Evolutionary conservation across 2,888 invertebrate species (phyloP).

Genomic region (Acanthosoma haemorrhoidale): DNA sequence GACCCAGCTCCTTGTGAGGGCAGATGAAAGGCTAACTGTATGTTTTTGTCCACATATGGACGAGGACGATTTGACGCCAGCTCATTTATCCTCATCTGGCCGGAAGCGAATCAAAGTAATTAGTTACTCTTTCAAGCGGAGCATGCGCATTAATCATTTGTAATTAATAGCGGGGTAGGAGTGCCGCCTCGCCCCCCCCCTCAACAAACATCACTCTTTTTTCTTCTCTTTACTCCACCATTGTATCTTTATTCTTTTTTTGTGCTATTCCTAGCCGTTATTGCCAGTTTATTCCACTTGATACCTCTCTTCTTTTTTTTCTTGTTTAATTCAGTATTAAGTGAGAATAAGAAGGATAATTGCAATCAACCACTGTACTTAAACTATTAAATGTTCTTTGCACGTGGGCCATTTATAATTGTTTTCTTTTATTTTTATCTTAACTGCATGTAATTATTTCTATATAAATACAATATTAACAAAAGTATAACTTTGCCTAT

Average conservation of each 20-base stretch:
- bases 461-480: too few species aligned
- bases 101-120: constrained; percentile 24
- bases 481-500: too few species aligned
- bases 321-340: too few species aligned
- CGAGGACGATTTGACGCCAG: neutral
- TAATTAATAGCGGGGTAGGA: constrained; percentile 15
- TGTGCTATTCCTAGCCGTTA: neutral
- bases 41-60: neutral
- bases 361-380: too few species aligned
- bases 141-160: constrained; percentile 16
- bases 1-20: neutral
- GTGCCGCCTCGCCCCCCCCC: neutral
- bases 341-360: too few species aligned
- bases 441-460: too few species aligned
- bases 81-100: neutral
- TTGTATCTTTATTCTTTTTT: neutral
- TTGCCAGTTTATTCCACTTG: neutral
- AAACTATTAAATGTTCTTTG: too few species aligned
- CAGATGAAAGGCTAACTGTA: constrained; percentile 8
- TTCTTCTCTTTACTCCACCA: neutral
- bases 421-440: too few species aligned
- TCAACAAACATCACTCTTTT: neutral
- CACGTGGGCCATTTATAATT: too few species aligned
- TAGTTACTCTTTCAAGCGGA: constrained; percentile 13
- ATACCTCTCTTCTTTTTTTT: neutral